Evolutionary conservation across 2,888 invertebrate genomes (phyloP).

Genomic region (Drosophila stalkeri): DNA sequence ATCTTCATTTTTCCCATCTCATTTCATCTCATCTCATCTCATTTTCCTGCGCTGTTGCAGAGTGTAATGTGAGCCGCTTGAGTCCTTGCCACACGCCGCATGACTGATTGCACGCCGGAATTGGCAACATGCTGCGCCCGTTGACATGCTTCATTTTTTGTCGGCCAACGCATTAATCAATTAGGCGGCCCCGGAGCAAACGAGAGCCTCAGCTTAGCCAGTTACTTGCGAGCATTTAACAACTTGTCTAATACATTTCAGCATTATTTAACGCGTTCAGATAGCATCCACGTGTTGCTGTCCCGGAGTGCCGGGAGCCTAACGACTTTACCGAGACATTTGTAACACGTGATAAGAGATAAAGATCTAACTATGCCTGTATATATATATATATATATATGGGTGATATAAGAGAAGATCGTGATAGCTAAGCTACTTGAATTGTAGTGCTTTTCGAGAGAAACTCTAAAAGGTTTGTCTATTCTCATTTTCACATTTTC

Average conservation of each 20-base stretch:
- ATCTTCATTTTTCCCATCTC: not conserved
- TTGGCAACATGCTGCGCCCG: conserved; percentile 48
- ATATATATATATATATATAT: not conserved
- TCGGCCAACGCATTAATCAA: conserved; percentile 70
- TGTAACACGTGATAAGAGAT: not conserved
- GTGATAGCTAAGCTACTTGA: not conserved
- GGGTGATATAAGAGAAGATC: no score
- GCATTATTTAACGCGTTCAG: conserved; percentile 9
- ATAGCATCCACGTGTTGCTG: not conserved
- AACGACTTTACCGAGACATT: not conserved
- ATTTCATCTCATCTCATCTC: no score
- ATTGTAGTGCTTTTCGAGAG: no score
- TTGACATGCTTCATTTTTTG: conserved; percentile 56
- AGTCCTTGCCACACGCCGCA: conserved; percentile 11
- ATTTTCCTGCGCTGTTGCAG: not conserved
- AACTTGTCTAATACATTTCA: conserved; percentile 57
- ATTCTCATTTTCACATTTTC: not conserved
- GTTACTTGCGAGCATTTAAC: conserved; percentile 45
- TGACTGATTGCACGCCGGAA: conserved; percentile 60
- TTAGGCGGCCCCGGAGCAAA: conserved; percentile 66
- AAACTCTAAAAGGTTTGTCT: no score
- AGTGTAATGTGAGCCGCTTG: conserved; percentile 10
- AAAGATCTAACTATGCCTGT: no score
- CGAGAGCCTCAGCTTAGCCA: conserved; percentile 46
- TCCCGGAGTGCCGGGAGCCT: not conserved